Base-by-base conservation (phyloP, 2,797 vertebrate genomes). In the Thaleichthys pacificus region DNA sequence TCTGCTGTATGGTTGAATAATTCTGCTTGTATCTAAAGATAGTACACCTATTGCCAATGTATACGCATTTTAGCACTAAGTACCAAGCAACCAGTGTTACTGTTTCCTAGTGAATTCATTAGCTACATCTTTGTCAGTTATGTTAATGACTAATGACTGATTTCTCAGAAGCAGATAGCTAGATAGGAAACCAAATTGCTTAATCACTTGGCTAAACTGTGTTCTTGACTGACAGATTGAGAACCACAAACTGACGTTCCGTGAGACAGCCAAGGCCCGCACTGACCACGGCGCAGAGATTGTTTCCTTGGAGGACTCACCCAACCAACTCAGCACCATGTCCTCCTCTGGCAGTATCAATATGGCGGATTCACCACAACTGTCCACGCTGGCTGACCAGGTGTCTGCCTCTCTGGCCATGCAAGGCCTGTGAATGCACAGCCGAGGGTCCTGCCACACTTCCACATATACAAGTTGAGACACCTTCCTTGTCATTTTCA, bases 201-300 rank as follows among this genome's bases (percentile, higher is more conserved):
- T 56, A 19, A n/a, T n/a, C 51, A 56, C 51, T n/a, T 17, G 15
- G 49, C 17, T 51, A 56, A 56, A 5, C 11, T 14, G 8, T 30
- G 15, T 24, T 57, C 5, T 6, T 35, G 11, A 11, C 54, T 67
- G 51, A 0, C 92, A 99, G 97, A 99, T 99, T 82, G 97, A 99
- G 90, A 93, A 93, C 68, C 97, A 98, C 89, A 99, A 99, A 86
- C 94, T 99, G 93, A 93, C 51, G 75, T 99, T 99, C 94, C 97
- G 97, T 0, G 97, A 99, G 94, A 89, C 94, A 0, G 97, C 97
- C 89, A 97, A 93, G 93, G 97, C 97, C 76, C 97, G 98, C 90
- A 99, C 97, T 0, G 97, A 99, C 94, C 97, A 99, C 9, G 97
- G 97, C 73, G 97, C 97, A 0, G 97, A 99, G 88, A 99, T 99